Conservation (phyloP, 2,113 vertebrate species). For the Cathartes aura region DNA sequence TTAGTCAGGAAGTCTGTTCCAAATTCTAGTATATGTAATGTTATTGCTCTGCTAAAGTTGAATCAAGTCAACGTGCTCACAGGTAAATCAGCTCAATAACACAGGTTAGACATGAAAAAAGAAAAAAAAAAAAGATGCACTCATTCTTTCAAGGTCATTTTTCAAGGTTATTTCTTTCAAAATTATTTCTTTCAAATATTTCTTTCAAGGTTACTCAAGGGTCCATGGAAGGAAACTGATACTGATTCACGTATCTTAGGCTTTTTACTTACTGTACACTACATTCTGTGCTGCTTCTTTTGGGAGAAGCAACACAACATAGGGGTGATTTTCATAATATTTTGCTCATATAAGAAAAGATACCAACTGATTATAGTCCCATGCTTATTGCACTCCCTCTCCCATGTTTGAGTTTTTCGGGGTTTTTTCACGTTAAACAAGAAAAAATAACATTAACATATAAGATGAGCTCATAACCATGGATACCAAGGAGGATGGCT, state of each 20-base stretch:
- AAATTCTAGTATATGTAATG: not conserved
- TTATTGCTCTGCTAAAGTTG: not conserved
- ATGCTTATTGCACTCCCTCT: not conserved
- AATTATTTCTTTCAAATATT: not conserved
- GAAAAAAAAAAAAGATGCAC: fast-evolving
- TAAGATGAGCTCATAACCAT: not conserved
- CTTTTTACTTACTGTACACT: not conserved
- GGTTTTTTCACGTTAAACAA: not conserved
- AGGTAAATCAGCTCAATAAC: not conserved
- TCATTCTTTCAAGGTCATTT: not conserved
- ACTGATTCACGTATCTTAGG: not conserved
- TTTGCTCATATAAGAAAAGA: not conserved
- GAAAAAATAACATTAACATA: not conserved
- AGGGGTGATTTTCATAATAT: not conserved
- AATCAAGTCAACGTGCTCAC: not conserved
- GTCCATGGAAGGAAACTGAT: not conserved
- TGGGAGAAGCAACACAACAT: not conserved
- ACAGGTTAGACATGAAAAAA: not conserved
- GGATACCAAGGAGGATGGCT: not conserved
- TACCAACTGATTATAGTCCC: not conserved
- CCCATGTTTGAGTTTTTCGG: not conserved
- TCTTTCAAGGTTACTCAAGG: not conserved
- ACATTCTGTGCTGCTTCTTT: not conserved
- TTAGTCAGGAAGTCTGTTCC: not conserved
- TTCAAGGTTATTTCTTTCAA: not conserved